Evolutionary conservation across 35 echinoderm and acorn worm genomes (phyloP).

Genomic region (Lytechinus pictus): DNA sequence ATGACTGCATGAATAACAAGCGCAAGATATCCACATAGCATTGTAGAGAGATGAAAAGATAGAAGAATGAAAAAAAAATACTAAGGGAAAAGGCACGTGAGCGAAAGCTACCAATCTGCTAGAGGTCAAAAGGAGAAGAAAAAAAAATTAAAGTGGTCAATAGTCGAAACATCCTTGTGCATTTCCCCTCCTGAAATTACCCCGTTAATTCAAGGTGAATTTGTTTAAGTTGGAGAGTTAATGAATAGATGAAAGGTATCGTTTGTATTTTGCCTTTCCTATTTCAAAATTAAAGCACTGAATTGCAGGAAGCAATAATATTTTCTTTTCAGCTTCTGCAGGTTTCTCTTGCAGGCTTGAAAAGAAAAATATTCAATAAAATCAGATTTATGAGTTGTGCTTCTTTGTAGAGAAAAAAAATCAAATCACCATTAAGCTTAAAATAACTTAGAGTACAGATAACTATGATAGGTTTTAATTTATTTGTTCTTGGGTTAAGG

Average conservation of each 20-base stretch:
- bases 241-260: not conserved
- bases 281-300: not conserved
- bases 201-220: constrained; percentile 2
- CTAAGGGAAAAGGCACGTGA: not conserved
- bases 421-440: not conserved
- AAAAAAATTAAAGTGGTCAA: not conserved
- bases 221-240: not conserved
- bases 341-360: not conserved
- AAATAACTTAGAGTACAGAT: not conserved
- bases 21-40: not conserved
- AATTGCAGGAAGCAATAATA: not conserved
- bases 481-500: not conserved
- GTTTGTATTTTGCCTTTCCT: not conserved
- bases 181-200: not conserved
- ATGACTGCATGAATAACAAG: not conserved
- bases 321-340: not conserved
- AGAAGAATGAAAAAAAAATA: not conserved
- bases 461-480: not conserved
- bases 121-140: not conserved
- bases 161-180: not conserved
- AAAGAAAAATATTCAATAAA: not conserved
- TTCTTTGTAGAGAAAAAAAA: not conserved
- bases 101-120: not conserved
- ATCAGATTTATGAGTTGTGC: not conserved
- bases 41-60: not conserved